Evolutionary conservation across 2,797 vertebrate genomes (phyloP).

Genomic region (Thripadectes ignobilis): DNA sequence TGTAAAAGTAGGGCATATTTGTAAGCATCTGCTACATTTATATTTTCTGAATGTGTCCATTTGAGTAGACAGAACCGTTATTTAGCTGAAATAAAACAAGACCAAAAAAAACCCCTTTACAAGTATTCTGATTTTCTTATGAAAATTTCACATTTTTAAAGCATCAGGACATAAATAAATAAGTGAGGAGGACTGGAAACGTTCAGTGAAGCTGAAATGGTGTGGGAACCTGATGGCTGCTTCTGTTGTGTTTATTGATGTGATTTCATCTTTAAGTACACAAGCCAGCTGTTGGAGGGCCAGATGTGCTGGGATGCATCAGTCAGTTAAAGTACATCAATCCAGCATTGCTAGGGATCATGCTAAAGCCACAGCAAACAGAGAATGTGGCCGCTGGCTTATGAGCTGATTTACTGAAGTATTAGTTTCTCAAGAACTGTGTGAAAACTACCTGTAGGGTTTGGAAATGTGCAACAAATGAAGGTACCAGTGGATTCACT

Average conservation of each 20-base stretch:
- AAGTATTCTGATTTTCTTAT: neutral
- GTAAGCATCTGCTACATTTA: neutral
- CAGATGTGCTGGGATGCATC: neutral
- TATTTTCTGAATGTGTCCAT: conserved; percentile 3
- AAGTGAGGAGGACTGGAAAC: neutral
- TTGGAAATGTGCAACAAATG: neutral
- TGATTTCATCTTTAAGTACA: neutral
- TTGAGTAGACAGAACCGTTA: neutral
- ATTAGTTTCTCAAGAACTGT: neutral
- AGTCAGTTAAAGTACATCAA: neutral
- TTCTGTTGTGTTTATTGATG: neutral
- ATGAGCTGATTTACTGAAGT: neutral
- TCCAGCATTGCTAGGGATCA: neutral
- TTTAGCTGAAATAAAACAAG: neutral
- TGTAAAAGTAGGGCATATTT: neutral
- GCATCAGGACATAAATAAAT: neutral
- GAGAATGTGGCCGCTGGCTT: neutral
- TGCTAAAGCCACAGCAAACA: neutral
- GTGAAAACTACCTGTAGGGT: neutral
- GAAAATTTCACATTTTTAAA: neutral
- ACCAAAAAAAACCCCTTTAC: neutral
- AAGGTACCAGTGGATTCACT: neutral
- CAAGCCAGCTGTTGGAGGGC: neutral
- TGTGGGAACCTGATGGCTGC: neutral
- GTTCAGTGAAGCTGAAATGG: neutral